Conservation (phyloP, 2,797 vertebrate species). For the Malacoctenus gilli region DNA sequence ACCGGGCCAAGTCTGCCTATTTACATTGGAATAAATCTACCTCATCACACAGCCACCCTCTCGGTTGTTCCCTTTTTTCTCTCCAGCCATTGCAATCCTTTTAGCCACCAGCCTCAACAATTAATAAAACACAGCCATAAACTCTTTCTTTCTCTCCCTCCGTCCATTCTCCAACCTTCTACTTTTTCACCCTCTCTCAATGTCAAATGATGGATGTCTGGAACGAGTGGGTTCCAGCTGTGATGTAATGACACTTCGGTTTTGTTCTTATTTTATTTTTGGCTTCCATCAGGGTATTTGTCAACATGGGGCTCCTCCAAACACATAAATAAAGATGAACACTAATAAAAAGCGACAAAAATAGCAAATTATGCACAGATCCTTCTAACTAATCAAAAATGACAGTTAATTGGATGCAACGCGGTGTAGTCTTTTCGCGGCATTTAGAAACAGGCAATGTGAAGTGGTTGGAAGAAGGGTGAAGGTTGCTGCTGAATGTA, state of each 20-base stretch:
- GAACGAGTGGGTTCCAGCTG: slow-evolving; percentile 62
- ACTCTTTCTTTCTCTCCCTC: slow-evolving; percentile 24
- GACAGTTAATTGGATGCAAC: slow-evolving; percentile 28
- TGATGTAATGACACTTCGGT: slow-evolving; percentile 66
- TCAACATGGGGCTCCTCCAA: slow-evolving; percentile 32
- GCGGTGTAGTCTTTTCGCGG: slow-evolving; percentile 4
- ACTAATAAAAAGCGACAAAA: slow-evolving; percentile 17
- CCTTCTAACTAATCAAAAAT: slow-evolving; percentile 41
- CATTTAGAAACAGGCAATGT: slow-evolving; percentile 22
- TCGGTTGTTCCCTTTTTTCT: slow-evolving; percentile 44
- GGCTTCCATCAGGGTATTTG: slow-evolving; percentile 40
- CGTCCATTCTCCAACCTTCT: slow-evolving; percentile 6
- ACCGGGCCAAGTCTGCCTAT: slow-evolving; percentile 57
- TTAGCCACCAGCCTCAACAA: slow-evolving; percentile 65
- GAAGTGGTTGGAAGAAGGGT: slow-evolving; percentile 8
- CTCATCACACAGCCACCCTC: slow-evolving; percentile 53
- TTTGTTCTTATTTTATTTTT: slow-evolving; percentile 50
- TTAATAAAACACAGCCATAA: slow-evolving; percentile 70
- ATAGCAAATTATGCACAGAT: slow-evolving; percentile 14
- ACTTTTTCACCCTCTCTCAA: slow-evolving; percentile 21
- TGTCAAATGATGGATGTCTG: slow-evolving; percentile 64
- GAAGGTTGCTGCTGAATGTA: slow-evolving; percentile 12
- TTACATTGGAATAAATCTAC: slow-evolving; percentile 70
- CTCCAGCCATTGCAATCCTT: slow-evolving; percentile 59
- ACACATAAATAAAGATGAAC: slow-evolving; percentile 35